phyloP scores from a whole-genome alignment of 2,888 invertebrate genomes.

The Acanthosepion esculentum region DNA sequence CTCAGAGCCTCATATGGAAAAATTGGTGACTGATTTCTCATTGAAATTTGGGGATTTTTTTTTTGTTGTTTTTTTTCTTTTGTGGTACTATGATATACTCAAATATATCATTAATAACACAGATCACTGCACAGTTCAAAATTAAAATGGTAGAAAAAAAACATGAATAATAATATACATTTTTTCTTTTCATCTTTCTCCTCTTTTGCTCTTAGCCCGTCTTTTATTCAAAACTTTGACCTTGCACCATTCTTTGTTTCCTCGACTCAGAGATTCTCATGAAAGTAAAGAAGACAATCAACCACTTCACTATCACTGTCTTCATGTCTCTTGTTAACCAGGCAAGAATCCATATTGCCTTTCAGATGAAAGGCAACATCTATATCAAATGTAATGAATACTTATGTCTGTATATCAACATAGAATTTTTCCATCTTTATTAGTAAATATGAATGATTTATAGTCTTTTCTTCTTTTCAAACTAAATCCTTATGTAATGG shows the following conservation, averaged over 20 bases:
- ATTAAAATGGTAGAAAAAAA: neutral
- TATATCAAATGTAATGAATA: neutral
- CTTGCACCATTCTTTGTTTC: slow-evolving; percentile 12
- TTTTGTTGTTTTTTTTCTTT: neutral
- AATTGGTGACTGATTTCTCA: neutral
- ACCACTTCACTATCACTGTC: neutral
- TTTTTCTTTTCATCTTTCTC: slow-evolving; percentile 33
- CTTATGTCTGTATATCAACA: neutral
- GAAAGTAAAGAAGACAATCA: neutral
- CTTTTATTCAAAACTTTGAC: neutral
- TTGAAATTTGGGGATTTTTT: neutral
- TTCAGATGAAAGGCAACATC: neutral
- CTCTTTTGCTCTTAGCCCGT: neutral
- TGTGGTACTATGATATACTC: neutral
- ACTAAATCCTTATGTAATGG: neutral
- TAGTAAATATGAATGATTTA: neutral
- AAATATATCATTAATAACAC: neutral
- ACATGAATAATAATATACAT: neutral
- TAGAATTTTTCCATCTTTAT: neutral
- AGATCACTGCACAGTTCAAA: neutral
- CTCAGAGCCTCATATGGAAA: neutral
- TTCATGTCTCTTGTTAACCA: neutral
- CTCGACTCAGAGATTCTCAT: neutral
- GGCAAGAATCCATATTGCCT: slow-evolving; percentile 4
- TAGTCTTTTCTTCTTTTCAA: neutral